These are phyloP conservation scores for Melanotaenia maccullochi DNA, from an alignment of 2,797 vertebrate genomes.

Conservation along the genomic window DNA sequence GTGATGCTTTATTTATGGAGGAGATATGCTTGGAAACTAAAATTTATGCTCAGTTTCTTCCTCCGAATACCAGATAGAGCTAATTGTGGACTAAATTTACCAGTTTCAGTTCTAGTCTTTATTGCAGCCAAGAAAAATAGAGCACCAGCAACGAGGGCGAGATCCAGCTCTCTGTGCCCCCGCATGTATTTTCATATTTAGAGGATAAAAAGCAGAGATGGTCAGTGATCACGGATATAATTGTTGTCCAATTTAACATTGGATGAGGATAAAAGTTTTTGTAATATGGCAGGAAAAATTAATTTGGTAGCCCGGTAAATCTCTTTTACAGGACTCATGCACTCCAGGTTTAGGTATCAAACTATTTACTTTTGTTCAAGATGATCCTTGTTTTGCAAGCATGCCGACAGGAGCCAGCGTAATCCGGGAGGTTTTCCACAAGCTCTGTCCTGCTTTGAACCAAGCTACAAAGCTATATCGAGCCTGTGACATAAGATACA, in stretches of 20 bases:
- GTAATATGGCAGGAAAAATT: not conserved
- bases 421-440: constrained; percentile 54
- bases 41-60: constrained; percentile 45
- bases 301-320: constrained; percentile 21
- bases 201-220: constrained; percentile 23
- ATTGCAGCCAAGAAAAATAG: constrained; percentile 52
- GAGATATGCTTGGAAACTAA: constrained; percentile 55
- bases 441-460: constrained; percentile 56
- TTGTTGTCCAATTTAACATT: constrained; percentile 20
- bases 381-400: constrained; percentile 55
- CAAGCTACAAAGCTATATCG: constrained; percentile 56
- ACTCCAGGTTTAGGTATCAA: constrained; percentile 27
- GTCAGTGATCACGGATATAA: constrained; percentile 11
- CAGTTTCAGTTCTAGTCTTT: constrained; percentile 38
- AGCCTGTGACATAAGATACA: constrained; percentile 64
- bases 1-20: constrained; percentile 61
- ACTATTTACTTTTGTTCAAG: constrained; percentile 44
- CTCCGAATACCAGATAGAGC: constrained; percentile 55
- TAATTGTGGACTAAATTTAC: constrained; percentile 59
- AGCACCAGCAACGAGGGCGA: constrained; percentile 19
- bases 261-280: constrained; percentile 1
- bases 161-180: constrained; percentile 18
- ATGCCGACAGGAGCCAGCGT: constrained; percentile 43
- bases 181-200: constrained; percentile 30
- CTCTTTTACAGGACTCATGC: constrained; percentile 17